Evolutionary conservation across 2,797 vertebrate species (phyloP), one percentile per base, ranked within the genome.

Genomic region (Lagodon rhomboides): DNA sequence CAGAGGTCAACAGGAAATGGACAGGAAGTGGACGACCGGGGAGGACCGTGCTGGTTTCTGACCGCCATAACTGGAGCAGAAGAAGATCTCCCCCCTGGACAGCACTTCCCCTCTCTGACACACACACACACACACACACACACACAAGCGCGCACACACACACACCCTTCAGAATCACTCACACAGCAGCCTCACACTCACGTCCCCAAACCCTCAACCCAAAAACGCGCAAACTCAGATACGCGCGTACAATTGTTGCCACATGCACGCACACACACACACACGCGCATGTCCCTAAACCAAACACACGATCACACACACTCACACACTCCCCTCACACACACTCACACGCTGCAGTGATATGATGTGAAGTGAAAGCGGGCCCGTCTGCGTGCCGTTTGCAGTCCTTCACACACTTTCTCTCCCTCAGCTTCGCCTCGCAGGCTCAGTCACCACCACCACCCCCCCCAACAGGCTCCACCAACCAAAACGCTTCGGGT

Each of bases 21-120:
- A 90, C 89, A 88, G 84, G 91, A 91, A 93, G 85, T 90, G 85
- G 88, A 89, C 87, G 88, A 89, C 87, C 77, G 63, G 81, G 80
- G 90, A 89, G 85, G 85, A 78, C 80, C 77, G 73, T 16, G 84
- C 87, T 88, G 85, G 91, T 93, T 91, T 87, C 85, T 89, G 92
- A 91, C 83, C 75, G 74, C 65, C 89, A 73, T 81, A 95, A 95
- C 93, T 95, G 90, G 94, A 95, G 95, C 94, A 95, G 95, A 94
- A 94, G 91, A 92, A 92, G 85, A 95, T 93, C 78, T 74, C 47
- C 85, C 94, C 94, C 53, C 90, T 87, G 85, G 91, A 82, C 87
- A 92, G 79, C 76, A 80, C 80, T 86, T 81, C 78, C 68, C 34
- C 49, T 60, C 15, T 30, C 47, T 25, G 20, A 43, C 30, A 75